These are phyloP conservation scores for Macroteleia sp. DNA, from an alignment of 2,888 invertebrate species.

Conservation along the genomic window DNA sequence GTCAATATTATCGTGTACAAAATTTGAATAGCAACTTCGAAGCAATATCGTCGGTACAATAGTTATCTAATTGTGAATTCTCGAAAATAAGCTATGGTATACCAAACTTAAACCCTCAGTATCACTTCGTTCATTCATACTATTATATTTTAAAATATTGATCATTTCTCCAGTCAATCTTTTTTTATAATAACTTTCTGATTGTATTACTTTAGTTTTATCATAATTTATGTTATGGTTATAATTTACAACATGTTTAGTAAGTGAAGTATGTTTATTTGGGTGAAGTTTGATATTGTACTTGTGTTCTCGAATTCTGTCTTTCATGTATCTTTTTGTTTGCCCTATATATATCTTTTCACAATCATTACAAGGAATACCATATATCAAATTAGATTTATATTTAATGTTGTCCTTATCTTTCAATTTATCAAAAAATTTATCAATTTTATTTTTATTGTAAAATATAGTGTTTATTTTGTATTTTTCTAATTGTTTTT, in stretches of 20 bases:
- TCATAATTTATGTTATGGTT: background rate
- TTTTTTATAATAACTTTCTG: background rate
- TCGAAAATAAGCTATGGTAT: too few relatives aligned
- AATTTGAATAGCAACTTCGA: too few relatives aligned
- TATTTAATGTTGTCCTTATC: too few relatives aligned
- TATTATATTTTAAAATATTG: background rate
- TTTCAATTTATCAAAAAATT: too few relatives aligned
- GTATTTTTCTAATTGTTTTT: too few relatives aligned
- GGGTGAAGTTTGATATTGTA: background rate
- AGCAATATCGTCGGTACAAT: too few relatives aligned
- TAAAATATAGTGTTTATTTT: too few relatives aligned
- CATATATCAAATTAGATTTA: background rate
- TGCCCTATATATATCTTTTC: background rate
- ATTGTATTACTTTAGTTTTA: background rate
- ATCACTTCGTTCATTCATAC: background rate
- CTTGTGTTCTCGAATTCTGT: background rate
- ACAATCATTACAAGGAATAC: background rate
- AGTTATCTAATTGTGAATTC: too few relatives aligned
- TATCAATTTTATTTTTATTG: too few relatives aligned
- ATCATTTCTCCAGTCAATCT: background rate
- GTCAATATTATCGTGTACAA: too few relatives aligned
- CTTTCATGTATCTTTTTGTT: background rate
- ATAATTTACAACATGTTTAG: background rate
- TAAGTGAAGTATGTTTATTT: background rate
- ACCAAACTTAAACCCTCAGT: background rate